Evolutionary conservation across 1,140 invertebrate genomes (phyloP).

Genomic region (Drosophila persimilis): DNA sequence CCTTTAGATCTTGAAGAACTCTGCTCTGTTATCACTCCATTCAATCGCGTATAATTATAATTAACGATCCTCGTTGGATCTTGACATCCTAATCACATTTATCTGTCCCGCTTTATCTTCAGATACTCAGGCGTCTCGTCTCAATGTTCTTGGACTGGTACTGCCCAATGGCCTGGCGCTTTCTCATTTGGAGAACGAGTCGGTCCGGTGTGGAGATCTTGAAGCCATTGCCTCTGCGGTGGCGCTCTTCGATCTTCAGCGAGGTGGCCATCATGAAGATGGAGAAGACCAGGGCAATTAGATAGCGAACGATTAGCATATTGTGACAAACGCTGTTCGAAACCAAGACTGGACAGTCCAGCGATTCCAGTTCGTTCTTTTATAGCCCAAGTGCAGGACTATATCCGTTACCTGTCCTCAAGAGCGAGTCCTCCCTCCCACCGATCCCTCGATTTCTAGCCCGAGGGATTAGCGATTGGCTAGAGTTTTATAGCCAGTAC

Average conservation of each 20-base stretch:
- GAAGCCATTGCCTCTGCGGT: constrained; percentile 28
- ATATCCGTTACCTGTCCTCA: constrained; percentile 25
- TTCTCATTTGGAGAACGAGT: constrained; percentile 57
- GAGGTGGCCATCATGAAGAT: constrained; percentile 72
- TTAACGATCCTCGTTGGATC: not conserved
- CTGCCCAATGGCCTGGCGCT: constrained; percentile 1
- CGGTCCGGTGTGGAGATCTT: constrained; percentile 75
- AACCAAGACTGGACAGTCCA: constrained; percentile 34
- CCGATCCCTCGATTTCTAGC: too few relatives aligned
- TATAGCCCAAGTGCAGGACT: constrained; percentile 36
- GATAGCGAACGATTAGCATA: constrained; percentile 64
- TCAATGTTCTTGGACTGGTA: constrained; percentile 28
- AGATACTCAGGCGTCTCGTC: constrained; percentile 35
- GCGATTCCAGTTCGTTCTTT: constrained; percentile 22
- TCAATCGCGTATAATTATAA: not conserved
- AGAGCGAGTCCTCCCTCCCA: not conserved
- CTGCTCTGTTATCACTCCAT: constrained; percentile 19
- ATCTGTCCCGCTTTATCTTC: not conserved
- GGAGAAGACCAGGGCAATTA: constrained; percentile 71
- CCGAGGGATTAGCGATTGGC: constrained; percentile 28
- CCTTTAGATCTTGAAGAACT: constrained; percentile 2
- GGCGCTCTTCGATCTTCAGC: constrained; percentile 55
- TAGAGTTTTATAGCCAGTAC: constrained; percentile 29
- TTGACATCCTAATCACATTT: constrained; percentile 2
- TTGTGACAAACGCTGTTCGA: constrained; percentile 31